These are phyloP conservation scores for Sebastes taczanowskii DNA, from an alignment of 2,797 vertebrate genomes.

Conservation along the genomic window DNA sequence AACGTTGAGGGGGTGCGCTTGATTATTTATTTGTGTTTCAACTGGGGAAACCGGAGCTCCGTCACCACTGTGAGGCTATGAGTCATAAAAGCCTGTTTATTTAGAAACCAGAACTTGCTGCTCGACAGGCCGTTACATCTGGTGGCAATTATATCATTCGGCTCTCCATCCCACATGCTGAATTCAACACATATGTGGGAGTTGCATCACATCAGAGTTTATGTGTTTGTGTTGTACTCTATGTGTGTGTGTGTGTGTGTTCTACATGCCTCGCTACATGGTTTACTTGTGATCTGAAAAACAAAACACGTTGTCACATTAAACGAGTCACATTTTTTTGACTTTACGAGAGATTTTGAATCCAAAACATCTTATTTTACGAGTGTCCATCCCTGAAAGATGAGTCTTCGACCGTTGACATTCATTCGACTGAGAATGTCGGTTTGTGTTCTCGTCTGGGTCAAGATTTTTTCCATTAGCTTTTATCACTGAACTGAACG, in stretches of 20 bases:
- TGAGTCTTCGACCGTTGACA: neutral
- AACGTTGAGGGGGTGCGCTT: conserved; percentile 62
- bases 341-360: conserved; percentile 1
- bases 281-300: conserved; percentile 28
- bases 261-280: conserved; percentile 2
- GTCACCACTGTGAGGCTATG: conserved; percentile 76
- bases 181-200: conserved; percentile 69
- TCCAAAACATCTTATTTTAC: neutral
- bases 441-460: conserved; percentile 11
- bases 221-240: conserved; percentile 16
- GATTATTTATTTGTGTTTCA: conserved; percentile 86
- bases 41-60: conserved; percentile 78
- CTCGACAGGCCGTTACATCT: conserved; percentile 78
- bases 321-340: neutral
- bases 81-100: conserved; percentile 85
- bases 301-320: neutral
- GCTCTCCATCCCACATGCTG: conserved; percentile 57
- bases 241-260: conserved; percentile 12
- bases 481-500: conserved; percentile 30
- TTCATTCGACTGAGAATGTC: conserved; percentile 10
- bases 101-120: conserved; percentile 81
- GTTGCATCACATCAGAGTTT: conserved; percentile 63
- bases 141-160: conserved; percentile 78
- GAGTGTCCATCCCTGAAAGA: neutral
- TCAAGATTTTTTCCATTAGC: conserved; percentile 22